These are phyloP conservation scores for Lathronympha strigana DNA, from an alignment of 2,888 invertebrate species.

Conservation along the genomic window DNA sequence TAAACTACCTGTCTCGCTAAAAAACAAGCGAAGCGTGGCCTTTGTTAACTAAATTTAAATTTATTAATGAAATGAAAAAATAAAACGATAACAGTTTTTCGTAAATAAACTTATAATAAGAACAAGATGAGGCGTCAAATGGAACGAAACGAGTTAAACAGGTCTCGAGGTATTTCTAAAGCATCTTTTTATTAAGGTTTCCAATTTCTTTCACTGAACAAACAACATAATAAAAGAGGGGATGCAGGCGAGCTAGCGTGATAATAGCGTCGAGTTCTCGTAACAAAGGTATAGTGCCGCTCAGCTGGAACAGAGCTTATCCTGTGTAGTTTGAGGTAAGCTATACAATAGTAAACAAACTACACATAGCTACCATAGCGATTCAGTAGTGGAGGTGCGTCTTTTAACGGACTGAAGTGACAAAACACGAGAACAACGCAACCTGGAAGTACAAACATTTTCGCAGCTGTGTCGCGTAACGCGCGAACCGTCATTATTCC, in stretches of 20 bases:
- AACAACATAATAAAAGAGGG: slow-evolving; percentile 62
- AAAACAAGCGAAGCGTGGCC: slow-evolving; percentile 31
- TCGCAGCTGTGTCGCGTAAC: slow-evolving; percentile 69
- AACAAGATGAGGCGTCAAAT: slow-evolving; percentile 51
- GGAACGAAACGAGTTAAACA: slow-evolving; percentile 65
- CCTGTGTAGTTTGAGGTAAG: slow-evolving; percentile 12
- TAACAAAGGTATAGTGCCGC: slow-evolving; percentile 53
- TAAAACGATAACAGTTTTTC: slow-evolving; percentile 46
- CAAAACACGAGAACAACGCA: slow-evolving; percentile 52
- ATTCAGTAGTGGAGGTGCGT: neutral
- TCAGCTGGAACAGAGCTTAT: slow-evolving; percentile 51
- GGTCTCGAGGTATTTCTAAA: slow-evolving; percentile 62
- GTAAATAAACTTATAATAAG: slow-evolving; percentile 51
- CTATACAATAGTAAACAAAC: slow-evolving; percentile 1
- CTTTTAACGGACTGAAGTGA: slow-evolving; percentile 40
- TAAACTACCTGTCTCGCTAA: slow-evolving; percentile 6
- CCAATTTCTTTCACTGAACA: slow-evolving; percentile 69
- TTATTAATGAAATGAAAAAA: slow-evolving; percentile 31
- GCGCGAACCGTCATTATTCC: slow-evolving; percentile 73
- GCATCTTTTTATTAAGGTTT: slow-evolving; percentile 63
- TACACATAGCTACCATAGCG: neutral
- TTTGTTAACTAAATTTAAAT: slow-evolving; percentile 32
- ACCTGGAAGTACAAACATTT: slow-evolving; percentile 57
- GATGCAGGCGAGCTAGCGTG: slow-evolving; percentile 63
- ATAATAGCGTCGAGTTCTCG: slow-evolving; percentile 60